Evolutionary conservation across 1,140 invertebrate species (phyloP).

Genomic region (Hylaeus anthracinus): DNA sequence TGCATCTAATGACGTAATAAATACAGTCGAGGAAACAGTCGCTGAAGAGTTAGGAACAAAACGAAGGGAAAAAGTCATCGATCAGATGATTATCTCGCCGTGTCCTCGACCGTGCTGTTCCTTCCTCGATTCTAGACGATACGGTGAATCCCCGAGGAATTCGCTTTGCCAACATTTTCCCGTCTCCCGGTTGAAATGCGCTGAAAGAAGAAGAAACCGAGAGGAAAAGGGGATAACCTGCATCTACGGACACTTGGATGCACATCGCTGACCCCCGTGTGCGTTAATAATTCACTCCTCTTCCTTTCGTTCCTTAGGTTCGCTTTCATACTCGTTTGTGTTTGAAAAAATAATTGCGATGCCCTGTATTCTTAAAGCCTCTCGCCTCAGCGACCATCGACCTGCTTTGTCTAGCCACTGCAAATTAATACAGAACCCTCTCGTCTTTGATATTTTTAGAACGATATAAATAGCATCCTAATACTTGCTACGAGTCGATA

Average conservation of each 20-base stretch:
- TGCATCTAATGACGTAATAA: conserved; percentile 1
- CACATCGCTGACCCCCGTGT: conserved; percentile 59
- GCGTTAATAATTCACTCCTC: conserved; percentile 61
- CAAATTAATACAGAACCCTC: no score
- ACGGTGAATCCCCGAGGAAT: not conserved
- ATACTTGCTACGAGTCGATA: no score
- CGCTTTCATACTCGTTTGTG: conserved; percentile 60
- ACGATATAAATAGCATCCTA: no score
- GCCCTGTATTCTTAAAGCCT: not conserved
- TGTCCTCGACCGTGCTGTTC: conserved; percentile 37
- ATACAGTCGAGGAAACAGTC: not conserved
- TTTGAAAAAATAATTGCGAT: conserved; percentile 47
- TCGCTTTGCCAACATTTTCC: conserved; percentile 16
- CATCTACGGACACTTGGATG: conserved; percentile 61
- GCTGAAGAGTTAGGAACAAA: not conserved
- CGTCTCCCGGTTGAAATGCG: conserved; percentile 27
- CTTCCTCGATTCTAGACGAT: conserved; percentile 5
- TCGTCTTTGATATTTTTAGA: no score
- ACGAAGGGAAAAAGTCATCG: conserved; percentile 14
- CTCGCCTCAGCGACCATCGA: not conserved
- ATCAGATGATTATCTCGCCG: conserved; percentile 27
- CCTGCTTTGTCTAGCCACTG: not conserved
- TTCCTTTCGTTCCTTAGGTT: conserved; percentile 63
- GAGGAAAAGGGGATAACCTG: conserved; percentile 36
- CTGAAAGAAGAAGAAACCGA: conserved; percentile 22